Percentiles rank a stretch among this genome's conserved stretches.
Evolutionary conservation across 2,113 vertebrate species (phyloP).

Genomic region (Rallus limicola): DNA sequence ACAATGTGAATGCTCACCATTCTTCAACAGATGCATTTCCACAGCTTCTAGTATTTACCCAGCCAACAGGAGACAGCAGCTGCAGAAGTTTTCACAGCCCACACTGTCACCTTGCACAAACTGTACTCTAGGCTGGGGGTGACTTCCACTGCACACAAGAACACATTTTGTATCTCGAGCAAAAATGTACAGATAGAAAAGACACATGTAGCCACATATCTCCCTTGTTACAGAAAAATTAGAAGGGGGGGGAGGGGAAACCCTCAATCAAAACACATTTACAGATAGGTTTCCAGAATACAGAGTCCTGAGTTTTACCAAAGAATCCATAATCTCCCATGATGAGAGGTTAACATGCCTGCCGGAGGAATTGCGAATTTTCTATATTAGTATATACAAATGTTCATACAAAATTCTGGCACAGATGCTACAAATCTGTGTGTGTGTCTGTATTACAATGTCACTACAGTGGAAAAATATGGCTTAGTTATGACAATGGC

Average conservation of each 20-base stretch:
- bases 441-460: conserved; percentile 6
- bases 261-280: not conserved
- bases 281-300: not conserved
- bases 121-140: not conserved
- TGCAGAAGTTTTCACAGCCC: conserved; percentile 46
- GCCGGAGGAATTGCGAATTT: not conserved
- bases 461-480: not conserved
- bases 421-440: conserved; percentile 2
- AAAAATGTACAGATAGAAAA: not conserved
- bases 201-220: not conserved
- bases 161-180: not conserved
- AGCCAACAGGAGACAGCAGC: conserved; percentile 50
- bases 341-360: not conserved
- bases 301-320: not conserved
- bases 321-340: conserved; percentile 9
- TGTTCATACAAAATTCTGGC: conserved; percentile 3
- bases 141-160: not conserved
- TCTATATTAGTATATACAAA: not conserved
- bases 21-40: not conserved
- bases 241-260: not conserved
- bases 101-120: conserved; percentile 35
- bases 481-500: conserved; percentile 3
- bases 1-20: not conserved
- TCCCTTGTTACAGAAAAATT: not conserved
- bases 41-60: conserved; percentile 38